Conservation (phyloP, 2,113 vertebrate species). For the Anoplopoma fimbria region DNA sequence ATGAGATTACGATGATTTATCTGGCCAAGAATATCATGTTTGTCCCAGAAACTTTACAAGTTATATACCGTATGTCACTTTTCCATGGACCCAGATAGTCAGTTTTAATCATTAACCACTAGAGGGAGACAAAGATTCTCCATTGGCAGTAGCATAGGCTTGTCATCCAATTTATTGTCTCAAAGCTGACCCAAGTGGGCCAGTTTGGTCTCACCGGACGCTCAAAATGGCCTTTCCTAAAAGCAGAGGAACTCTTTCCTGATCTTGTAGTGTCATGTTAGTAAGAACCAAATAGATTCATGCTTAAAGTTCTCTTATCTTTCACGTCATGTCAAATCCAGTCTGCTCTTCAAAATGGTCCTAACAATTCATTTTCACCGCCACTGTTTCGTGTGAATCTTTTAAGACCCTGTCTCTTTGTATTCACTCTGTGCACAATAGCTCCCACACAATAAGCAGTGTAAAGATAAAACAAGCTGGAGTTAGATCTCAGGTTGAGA, state of each 20-base stretch:
- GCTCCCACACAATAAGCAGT: not conserved
- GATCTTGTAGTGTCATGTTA: not conserved
- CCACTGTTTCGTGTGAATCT: not conserved
- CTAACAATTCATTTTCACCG: not conserved
- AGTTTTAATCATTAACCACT: conserved; percentile 21
- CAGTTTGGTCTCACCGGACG: not conserved
- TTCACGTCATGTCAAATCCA: not conserved
- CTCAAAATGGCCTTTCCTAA: not conserved
- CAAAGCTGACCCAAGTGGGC: not conserved
- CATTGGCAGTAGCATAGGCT: not conserved
- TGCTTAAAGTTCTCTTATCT: not conserved
- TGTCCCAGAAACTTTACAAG: not conserved
- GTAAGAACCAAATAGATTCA: not conserved
- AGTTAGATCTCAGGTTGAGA: conserved; percentile 12
- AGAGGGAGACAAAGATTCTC: conserved; percentile 64
- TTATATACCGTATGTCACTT: not conserved
- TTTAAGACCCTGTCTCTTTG: not conserved
- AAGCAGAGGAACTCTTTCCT: not conserved
- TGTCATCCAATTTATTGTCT: not conserved
- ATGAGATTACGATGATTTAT: conserved; percentile 3
- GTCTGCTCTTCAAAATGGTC: not conserved
- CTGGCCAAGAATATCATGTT: not conserved
- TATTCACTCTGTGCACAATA: not conserved
- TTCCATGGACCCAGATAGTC: not conserved
- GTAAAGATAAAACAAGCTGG: conserved; percentile 1